Conservation (phyloP, 2,113 vertebrate genomes). For the Calypte anna region DNA sequence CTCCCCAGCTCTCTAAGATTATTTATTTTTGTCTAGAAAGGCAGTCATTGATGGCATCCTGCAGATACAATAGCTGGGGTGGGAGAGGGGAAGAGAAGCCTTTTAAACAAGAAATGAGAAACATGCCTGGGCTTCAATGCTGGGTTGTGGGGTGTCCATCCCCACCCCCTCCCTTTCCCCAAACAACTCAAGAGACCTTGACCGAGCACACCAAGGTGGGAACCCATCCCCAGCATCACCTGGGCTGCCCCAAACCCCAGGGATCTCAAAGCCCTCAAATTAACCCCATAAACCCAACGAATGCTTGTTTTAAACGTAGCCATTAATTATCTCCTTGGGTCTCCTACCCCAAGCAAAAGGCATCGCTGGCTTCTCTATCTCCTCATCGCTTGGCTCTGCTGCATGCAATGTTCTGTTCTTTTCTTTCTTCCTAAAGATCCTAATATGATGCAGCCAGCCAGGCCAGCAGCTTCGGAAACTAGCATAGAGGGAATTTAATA, state of each 20-base stretch:
- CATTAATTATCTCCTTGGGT: conserved; percentile 48
- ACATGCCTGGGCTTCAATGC: not conserved
- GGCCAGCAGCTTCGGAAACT: conserved; percentile 62
- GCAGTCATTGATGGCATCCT: not conserved
- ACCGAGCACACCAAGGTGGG: not conserved
- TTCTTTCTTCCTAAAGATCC: conserved; percentile 51
- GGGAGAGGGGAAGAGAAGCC: not conserved
- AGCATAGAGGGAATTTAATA: conserved; percentile 60
- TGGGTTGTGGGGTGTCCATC: no score
- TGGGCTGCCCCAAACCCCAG: conserved; percentile 2
- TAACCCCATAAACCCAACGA: conserved; percentile 36
- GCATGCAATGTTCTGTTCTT: conserved; percentile 62
- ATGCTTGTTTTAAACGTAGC: conserved; percentile 47
- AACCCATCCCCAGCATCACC: conserved; percentile 40
- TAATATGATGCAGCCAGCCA: conserved; percentile 47
- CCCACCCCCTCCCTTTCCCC: no score
- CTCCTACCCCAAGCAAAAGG: not conserved
- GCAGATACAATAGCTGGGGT: conserved; percentile 17
- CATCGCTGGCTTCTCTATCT: conserved; percentile 31
- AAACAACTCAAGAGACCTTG: not conserved
- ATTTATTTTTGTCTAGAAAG: not conserved
- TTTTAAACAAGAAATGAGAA: conserved; percentile 45
- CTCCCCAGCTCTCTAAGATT: no score
- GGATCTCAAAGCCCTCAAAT: not conserved
- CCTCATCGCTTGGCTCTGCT: conserved; percentile 24